Conservation (phyloP, 2,797 vertebrate species). For the Protonibea diacanthus region DNA sequence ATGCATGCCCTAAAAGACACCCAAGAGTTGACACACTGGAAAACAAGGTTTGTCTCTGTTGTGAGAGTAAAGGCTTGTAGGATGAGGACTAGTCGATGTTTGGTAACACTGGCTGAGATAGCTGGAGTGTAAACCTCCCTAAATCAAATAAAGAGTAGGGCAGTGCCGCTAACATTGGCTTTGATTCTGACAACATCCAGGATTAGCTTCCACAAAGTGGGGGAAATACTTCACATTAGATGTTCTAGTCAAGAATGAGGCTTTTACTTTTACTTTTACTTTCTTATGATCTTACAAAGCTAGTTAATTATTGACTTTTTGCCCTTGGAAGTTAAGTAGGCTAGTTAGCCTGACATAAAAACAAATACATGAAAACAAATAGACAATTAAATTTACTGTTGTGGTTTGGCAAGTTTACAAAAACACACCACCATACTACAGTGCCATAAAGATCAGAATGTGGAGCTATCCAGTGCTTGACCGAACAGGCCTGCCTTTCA, state of each 20-base stretch:
- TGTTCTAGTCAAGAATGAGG: neutral
- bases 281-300: neutral
- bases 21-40: constrained; percentile 8
- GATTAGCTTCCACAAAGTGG: neutral
- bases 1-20: constrained; percentile 88
- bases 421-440: neutral
- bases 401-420: neutral
- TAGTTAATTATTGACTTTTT: no score
- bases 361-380: neutral
- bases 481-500: no score
- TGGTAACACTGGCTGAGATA: neutral
- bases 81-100: neutral
- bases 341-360: neutral
- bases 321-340: neutral
- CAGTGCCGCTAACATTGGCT: neutral
- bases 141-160: neutral
- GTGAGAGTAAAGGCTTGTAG: neutral
- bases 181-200: neutral
- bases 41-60: neutral
- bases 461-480: neutral
- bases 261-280: neutral
- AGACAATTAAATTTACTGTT: neutral
- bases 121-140: neutral
- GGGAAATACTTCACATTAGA: neutral
- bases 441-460: neutral